Conservation (phyloP, 2,113 vertebrate species). For the Sturnira hondurensis region DNA sequence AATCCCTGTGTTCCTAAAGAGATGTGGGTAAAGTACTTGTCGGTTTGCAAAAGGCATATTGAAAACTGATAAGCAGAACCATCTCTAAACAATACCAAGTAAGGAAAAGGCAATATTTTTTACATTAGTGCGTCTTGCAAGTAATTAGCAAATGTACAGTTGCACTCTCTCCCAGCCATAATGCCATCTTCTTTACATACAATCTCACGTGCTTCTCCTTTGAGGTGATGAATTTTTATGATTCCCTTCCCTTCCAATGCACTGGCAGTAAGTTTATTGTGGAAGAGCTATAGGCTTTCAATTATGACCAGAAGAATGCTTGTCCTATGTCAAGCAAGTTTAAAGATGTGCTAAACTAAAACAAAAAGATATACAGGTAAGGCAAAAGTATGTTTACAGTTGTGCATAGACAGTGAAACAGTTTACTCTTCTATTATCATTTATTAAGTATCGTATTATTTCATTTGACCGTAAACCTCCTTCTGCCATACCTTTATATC, state of each 20-base stretch:
- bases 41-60: slow-evolving; percentile 66
- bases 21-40: slow-evolving; percentile 51
- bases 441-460: not conserved
- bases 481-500: not conserved
- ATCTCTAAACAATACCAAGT: slow-evolving; percentile 53
- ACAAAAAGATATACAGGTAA: not conserved
- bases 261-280: slow-evolving; percentile 12
- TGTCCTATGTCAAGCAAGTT: not conserved
- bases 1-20: slow-evolving; percentile 68
- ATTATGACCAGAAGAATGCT: not conserved
- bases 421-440: not conserved
- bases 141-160: slow-evolving; percentile 47
- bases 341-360: not conserved
- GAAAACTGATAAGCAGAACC: slow-evolving; percentile 67
- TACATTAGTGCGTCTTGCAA: not conserved
- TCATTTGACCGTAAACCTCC: not conserved
- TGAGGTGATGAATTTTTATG: not conserved
- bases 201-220: not conserved
- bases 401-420: not conserved
- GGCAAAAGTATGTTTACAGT: not conserved
- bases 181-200: not conserved
- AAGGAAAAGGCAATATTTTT: slow-evolving; percentile 48
- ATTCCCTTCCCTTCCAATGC: not conserved
- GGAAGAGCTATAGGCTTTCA: not conserved
- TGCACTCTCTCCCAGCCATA: not conserved